Base-by-base conservation (phyloP, 2,113 vertebrate genomes). In the Carlito syrichta region DNA sequence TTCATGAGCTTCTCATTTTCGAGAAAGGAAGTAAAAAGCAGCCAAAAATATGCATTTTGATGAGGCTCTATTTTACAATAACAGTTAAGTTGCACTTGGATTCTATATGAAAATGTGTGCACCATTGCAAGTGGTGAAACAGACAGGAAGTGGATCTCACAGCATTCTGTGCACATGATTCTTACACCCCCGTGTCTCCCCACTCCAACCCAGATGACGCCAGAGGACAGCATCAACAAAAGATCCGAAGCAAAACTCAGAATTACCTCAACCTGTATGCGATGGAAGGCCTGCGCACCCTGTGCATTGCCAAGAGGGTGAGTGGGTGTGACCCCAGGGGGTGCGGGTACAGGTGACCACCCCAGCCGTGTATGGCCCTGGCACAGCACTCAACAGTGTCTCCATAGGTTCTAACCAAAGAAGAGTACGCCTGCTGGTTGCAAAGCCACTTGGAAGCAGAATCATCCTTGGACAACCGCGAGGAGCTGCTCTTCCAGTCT, bases 221-320 rank as follows among this genome's bases (percentile, higher is more conserved):
- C 97, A 98, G 98, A 98, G 99, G 99, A 43, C 99, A 99, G 96
- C 99, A 99, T 23, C 99, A 99, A 94, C 99, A 99, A 93, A 99
- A 99, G 98, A 99, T 99, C 48, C 98, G 99, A 95, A 99, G 98
- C 98, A 99, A 99, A 98, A 99, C 99, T 0, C 99, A 99, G 97
- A 99, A 99, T 98, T 99, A 99, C 98, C 99, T 99, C 97, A 99
- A 99, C 98, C 98, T 99, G 54, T 99, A 99, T 8, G 99, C 99
- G 8, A 98, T 99, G 45, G 99, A 99, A 73, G 99, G 99, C 60
- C 99, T 99, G 17, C 98, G 99, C 14, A 99, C 99, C 0, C 98
- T 99, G n/a, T 99, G 99, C 98, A 99, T 99, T 25, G 99, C 99
- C 76, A 99, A 99, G 98, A 99, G 99, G 99, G 99, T 99, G 98